Conservation (phyloP, 2,888 invertebrate genomes). For the Merodon equestris region DNA sequence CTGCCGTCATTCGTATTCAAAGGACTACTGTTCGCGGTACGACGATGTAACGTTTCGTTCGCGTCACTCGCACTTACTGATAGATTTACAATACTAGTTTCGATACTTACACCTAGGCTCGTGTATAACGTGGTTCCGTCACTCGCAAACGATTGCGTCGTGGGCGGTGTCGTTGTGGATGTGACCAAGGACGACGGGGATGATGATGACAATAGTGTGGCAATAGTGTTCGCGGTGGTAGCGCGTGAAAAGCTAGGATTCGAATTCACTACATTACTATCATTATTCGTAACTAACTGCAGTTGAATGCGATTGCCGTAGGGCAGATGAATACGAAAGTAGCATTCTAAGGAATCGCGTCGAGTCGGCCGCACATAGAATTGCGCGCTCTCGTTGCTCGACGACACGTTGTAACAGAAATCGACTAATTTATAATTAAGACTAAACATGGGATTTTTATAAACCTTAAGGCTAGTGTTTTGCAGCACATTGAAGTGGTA, state of each 20-base stretch:
- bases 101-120: constrained; percentile 69
- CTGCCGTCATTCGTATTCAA: constrained; percentile 20
- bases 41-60: constrained; percentile 50
- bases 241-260: constrained; percentile 23
- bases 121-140: constrained; percentile 70
- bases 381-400: constrained; percentile 83
- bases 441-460: constrained; percentile 84
- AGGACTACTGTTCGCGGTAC: constrained; percentile 14
- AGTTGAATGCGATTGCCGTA: constrained; percentile 84
- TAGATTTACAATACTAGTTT: constrained; percentile 71
- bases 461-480: constrained; percentile 80
- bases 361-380: constrained; percentile 82
- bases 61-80: constrained; percentile 69
- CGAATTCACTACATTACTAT: constrained; percentile 70
- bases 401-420: constrained; percentile 85
- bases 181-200: constrained; percentile 23
- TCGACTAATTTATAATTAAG: constrained; percentile 85
- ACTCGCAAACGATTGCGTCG: constrained; percentile 50
- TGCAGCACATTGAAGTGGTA: constrained; percentile 82
- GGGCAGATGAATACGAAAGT: constrained; percentile 85
- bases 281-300: constrained; percentile 79
- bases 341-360: constrained; percentile 82
- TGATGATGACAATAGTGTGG: constrained; percentile 29
- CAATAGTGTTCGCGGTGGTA: constrained; percentile 10
- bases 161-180: constrained; percentile 32